Evolutionary conservation across 2,797 vertebrate species (phyloP), one percentile per base, ranked within the genome.

Genomic region (Sardinella longiceps): DNA sequence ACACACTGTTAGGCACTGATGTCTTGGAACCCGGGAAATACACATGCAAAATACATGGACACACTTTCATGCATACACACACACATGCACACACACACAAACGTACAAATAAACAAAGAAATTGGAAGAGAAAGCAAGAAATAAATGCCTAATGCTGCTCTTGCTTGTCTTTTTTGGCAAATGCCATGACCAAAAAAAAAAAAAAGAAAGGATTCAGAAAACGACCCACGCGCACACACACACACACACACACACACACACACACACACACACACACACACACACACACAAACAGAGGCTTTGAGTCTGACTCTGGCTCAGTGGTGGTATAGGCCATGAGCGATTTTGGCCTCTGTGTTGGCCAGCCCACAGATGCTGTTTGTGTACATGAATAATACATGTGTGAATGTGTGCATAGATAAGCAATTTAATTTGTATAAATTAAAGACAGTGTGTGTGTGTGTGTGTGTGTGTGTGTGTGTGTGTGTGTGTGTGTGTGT

Each of bases 321-420:
- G 20, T 56, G 80, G 80, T 80, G 63, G 50, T 37, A 2, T 60
- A 1, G 18, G 43, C 80, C 80, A 37, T 77, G 23, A 83, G 84
- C 80, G 51, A 80, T 83, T 85, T 82, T 85, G 53, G 80, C 70
- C 39, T 23, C 23, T 66, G 58, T 81, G 63, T 37, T 63, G n/a
- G 1, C 63, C 80, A 66, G 51, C 37, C 53, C 77, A 50, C 60
- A 83, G 84, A 66, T 83, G 50, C 86, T 83, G 70, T 50, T 83
- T 66, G 80, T 53, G 7, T 70, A 53, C 56, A 85, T 81, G 58
- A 46, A 85, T 87, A 83, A 87, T 83, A 18, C 46, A 70, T 87
- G 70, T 53, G 53, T 28, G 51, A 85, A 80, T 83, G 63, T 53
- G 12, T 84, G 83, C 28, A 74, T 82, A 46, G 25, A 87, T 53